These are phyloP conservation scores for Cynaeus angustus DNA, from an alignment of 2,888 invertebrate species.

Conservation along the genomic window DNA sequence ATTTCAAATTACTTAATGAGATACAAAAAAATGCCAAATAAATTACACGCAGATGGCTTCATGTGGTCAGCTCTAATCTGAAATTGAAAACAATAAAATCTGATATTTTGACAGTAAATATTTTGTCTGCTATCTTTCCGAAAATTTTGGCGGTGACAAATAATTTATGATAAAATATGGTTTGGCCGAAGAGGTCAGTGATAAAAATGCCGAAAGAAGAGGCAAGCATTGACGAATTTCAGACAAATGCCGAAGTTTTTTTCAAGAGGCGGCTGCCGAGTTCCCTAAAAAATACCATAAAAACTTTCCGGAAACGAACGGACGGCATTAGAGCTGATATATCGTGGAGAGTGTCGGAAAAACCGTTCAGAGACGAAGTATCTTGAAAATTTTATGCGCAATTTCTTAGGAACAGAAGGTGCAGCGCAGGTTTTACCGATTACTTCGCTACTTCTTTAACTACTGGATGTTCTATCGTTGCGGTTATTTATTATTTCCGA, in stretches of 20 bases:
- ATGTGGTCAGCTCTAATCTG: conserved; percentile 25
- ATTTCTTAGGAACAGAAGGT: conserved; percentile 52
- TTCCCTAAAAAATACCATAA: conserved; percentile 51
- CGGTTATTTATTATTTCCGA: conserved; percentile 48
- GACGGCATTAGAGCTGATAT: conserved; percentile 56
- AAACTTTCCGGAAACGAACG: conserved; percentile 53
- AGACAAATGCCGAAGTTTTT: conserved; percentile 54
- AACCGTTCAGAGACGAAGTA: conserved; percentile 47
- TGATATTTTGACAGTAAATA: no score
- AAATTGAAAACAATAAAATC: conserved; percentile 19
- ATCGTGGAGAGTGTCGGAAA: conserved; percentile 52
- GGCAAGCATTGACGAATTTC: conserved; percentile 52
- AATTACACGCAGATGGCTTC: conserved; percentile 46
- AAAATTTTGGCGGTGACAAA: conserved; percentile 33
- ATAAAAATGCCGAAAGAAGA: conserved; percentile 35
- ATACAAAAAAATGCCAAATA: conserved; percentile 48
- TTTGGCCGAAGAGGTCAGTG: conserved; percentile 32
- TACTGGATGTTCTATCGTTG: conserved; percentile 45
- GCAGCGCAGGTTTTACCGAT: conserved; percentile 52
- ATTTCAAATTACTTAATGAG: conserved; percentile 51
- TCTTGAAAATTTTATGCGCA: conserved; percentile 52
- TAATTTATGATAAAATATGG: conserved; percentile 17
- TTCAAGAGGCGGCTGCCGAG: conserved; percentile 47
- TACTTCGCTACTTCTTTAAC: conserved; percentile 49
- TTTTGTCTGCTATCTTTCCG: no score